A percentile compares a stretch with the other conserved stretches of the same genome.
Conservation (phyloP, 2,113 vertebrate genomes). For the Anolis sagrei region DNA sequence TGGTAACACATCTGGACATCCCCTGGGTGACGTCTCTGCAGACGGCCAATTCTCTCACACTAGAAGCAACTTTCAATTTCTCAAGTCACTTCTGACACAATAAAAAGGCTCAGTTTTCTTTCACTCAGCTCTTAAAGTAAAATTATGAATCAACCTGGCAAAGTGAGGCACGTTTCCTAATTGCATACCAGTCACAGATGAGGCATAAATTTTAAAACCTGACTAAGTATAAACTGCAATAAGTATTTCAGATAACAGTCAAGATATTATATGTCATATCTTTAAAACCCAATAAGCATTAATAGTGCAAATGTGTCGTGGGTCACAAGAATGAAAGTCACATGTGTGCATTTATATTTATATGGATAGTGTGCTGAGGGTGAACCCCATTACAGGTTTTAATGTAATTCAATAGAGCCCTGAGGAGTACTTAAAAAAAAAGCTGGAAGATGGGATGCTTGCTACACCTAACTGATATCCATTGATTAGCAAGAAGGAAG, state of each 20-base stretch:
- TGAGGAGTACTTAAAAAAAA: background rate
- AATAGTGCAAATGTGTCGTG: background rate
- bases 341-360: background rate
- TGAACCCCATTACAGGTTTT: slow-evolving; percentile 20
- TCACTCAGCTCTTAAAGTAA: too few species aligned
- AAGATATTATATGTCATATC: background rate
- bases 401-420: slow-evolving; percentile 3
- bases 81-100: too few species aligned
- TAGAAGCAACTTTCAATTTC: too few species aligned
- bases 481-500: background rate
- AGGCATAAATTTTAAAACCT: background rate
- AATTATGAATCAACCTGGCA: too few species aligned
- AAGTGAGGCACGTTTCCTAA: background rate
- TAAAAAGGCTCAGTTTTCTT: too few species aligned
- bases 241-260: background rate
- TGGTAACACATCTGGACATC: too few species aligned
- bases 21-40: too few species aligned
- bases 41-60: too few species aligned
- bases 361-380: background rate
- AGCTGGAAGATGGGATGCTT: background rate
- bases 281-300: background rate
- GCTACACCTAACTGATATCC: background rate
- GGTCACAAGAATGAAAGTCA: slow-evolving; percentile 8
- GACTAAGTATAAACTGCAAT: background rate
- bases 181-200: background rate